Base-by-base conservation (phyloP, 1,140 invertebrate species). In the Brachionus rotundiformis region DNA sequence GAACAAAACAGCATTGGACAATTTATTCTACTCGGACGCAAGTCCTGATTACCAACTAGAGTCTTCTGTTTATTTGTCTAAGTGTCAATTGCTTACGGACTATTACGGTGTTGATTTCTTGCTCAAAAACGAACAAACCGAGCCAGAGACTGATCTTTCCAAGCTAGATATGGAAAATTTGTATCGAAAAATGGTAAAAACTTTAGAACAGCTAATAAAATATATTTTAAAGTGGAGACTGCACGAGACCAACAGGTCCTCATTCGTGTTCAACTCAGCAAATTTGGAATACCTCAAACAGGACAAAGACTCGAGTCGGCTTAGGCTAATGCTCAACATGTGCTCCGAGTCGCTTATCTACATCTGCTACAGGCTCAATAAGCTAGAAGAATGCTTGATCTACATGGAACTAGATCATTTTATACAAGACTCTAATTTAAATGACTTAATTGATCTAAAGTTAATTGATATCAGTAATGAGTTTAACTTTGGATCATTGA, bases 381-480 rank as follows among this genome's bases (percentile, higher is more conserved):
- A 79, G 31, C 19, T 29, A 4, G 76, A 79, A 59, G 76, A 79
- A 39, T 59, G 76, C 19, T 25, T 79, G 10, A 33, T 63, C 41
- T 79, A 63, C 27, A 79, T 63, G 47, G 76, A 79, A 63, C n/a
- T 79, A 8, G 47, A 63, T 36, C 16, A 79, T 19, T 79, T 79
- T 63, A 11, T 79, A 16, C 19, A 16, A 4, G 29, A 79, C 29
- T 79, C 76, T 3, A 63, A 25, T 54, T 29, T 79, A 44, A 73
- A 73, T 23, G 68, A 73, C 44, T n/a, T 73, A 44, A 44, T 73
- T 11, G 68, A 73, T 44, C 27, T 73, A 29, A 73, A 73, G 27
- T 25, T 73, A 29, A 73, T 73, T 10, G 68, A 73, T 73, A n/a
- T 27, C 1, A 39, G 23, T 10, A 73, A 73, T 41, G 68, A 73